phyloP scores from a whole-genome alignment of 2,113 vertebrate genomes.

The Xenopus borealis region DNA sequence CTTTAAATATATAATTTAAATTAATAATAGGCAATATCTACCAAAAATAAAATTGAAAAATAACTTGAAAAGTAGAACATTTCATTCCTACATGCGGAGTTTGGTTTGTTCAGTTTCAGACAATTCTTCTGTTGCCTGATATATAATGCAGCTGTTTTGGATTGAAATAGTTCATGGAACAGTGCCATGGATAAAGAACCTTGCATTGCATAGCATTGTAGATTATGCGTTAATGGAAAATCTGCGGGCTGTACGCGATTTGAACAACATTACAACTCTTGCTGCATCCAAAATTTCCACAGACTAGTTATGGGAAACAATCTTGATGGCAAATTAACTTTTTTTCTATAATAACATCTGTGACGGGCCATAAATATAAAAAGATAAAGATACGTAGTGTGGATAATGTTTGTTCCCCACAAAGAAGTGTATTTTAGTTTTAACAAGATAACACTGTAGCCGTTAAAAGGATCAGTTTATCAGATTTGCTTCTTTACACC shows the following conservation, averaged over 20 bases:
- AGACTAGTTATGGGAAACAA: conserved; percentile 34
- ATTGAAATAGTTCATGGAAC: conserved; percentile 30
- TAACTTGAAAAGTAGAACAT: too few relatives aligned
- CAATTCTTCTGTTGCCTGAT: conserved; percentile 17
- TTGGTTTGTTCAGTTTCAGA: neutral
- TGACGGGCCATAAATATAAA: too few relatives aligned
- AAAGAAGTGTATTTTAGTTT: too few relatives aligned
- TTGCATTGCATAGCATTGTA: conserved; percentile 9
- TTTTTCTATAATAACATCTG: neutral
- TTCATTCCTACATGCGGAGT: neutral
- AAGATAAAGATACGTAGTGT: too few relatives aligned
- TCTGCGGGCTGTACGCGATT: conserved; percentile 22
- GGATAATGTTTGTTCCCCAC: too few relatives aligned
- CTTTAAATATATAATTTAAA: too few relatives aligned
- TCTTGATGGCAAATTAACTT: neutral
- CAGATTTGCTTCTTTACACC: too few relatives aligned
- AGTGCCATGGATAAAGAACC: conserved; percentile 20
- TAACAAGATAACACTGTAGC: too few relatives aligned
- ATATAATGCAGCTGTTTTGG: conserved; percentile 22
- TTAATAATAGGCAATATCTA: too few relatives aligned
- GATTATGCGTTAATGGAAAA: conserved; percentile 38
- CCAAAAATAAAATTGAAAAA: too few relatives aligned
- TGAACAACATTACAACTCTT: conserved; percentile 2
- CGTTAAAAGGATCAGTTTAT: too few relatives aligned
- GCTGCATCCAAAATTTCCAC: conserved; percentile 9